Evolutionary conservation across 2,797 vertebrate species (phyloP).

Genomic region (Darevskia nairensis): DNA sequence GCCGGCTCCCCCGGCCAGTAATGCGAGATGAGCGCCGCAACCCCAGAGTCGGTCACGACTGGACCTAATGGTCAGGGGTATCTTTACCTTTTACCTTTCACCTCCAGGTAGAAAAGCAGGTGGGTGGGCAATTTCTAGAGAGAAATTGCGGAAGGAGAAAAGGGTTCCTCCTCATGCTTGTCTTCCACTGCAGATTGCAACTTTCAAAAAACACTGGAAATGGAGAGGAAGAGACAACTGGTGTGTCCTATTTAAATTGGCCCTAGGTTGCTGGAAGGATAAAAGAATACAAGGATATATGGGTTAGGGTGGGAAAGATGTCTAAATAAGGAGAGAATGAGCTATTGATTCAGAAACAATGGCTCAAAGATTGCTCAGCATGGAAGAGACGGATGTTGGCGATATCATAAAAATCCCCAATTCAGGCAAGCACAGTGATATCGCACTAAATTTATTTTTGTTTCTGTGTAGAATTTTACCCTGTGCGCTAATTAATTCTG

Average conservation of each 20-base stretch:
- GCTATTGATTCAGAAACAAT: not conserved
- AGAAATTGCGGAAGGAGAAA: not conserved
- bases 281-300: not conserved
- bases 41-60: too few relatives aligned
- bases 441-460: constrained; percentile 1
- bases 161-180: not conserved
- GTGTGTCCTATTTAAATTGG: not conserved
- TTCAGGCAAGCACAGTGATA: not conserved
- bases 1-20: too few relatives aligned
- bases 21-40: too few relatives aligned
- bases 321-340: not conserved
- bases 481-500: constrained; percentile 37
- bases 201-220: not conserved
- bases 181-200: not conserved
- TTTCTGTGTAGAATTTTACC: constrained; percentile 21
- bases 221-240: not conserved
- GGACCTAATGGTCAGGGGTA: too few relatives aligned
- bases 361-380: constrained; percentile 5
- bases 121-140: not conserved
- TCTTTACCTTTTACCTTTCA: too few relatives aligned
- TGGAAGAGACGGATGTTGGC: not conserved
- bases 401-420: constrained; percentile 13
- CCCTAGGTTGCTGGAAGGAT: not conserved
- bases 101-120: not conserved
- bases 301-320: not conserved